phyloP scores from a whole-genome alignment of 2,797 vertebrate species.

The Sus cebifrons region DNA sequence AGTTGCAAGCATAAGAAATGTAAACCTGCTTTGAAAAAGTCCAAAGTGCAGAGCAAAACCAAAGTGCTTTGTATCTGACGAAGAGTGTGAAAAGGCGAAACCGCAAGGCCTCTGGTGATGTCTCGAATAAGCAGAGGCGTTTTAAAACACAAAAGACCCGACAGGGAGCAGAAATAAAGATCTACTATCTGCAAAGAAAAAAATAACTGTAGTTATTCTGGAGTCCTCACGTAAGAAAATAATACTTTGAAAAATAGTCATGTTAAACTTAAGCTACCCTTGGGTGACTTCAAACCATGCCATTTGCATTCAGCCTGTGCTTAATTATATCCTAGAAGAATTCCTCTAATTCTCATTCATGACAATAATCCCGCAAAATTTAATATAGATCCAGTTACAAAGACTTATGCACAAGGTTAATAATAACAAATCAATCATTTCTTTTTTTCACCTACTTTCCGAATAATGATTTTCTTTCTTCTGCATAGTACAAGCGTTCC shows the following conservation, averaged over 20 bases:
- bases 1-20: background rate
- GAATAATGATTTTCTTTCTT: conserved; percentile 61
- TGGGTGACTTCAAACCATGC: conserved; percentile 57
- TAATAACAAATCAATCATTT: conserved; percentile 37
- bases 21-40: conserved; percentile 66
- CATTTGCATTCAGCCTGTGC: conserved; percentile 58
- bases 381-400: conserved; percentile 61
- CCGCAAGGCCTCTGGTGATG: background rate
- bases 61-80: background rate
- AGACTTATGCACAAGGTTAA: conserved; percentile 52
- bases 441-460: conserved; percentile 26
- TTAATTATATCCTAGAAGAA: conserved; percentile 74
- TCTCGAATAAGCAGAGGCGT: conserved; percentile 15
- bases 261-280: conserved; percentile 73
- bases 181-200: background rate
- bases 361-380: conserved; percentile 63
- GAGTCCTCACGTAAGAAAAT: conserved; percentile 60
- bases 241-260: conserved; percentile 71
- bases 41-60: background rate
- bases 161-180: conserved; percentile 50
- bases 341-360: conserved; percentile 67
- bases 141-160: conserved; percentile 60
- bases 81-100: conserved; percentile 21
- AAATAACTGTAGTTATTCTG: background rate
- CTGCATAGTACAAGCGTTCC: background rate